Percentiles rank a stretch among this genome's conserved stretches.
Conservation (phyloP, 2,113 vertebrate species). For the Hypomesus transpacificus region DNA sequence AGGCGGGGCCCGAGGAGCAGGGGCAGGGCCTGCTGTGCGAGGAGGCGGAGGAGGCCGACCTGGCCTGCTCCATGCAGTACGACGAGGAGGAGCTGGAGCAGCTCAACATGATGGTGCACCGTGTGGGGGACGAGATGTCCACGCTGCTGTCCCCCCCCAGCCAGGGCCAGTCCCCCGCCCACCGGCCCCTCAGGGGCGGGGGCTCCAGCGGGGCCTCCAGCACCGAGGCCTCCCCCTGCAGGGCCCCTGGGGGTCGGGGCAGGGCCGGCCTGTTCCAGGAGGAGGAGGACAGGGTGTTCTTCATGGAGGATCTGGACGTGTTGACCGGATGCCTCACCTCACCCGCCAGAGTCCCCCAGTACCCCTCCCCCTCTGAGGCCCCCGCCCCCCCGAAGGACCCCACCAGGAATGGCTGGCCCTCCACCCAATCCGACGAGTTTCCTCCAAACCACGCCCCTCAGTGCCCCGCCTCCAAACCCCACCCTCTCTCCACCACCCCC, state of each 20-base stretch:
- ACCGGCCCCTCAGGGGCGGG: conserved; percentile 49
- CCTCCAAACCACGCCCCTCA: conserved; percentile 59
- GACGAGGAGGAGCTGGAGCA: conserved; percentile 95
- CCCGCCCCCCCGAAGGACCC: conserved; percentile 32
- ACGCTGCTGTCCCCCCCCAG: conserved; percentile 92
- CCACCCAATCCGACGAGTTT: conserved; percentile 13
- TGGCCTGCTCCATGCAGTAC: conserved; percentile 97
- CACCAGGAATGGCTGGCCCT: conserved; percentile 59
- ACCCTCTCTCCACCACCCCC: conserved; percentile 38
- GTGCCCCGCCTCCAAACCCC: conserved; percentile 45
- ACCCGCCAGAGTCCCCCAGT: conserved; percentile 55
- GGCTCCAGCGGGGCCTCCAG: conserved; percentile 66
- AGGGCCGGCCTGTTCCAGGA: conserved; percentile 60
- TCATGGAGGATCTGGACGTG: conserved; percentile 91
- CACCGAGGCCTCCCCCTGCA: conserved; percentile 75
- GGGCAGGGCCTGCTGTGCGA: conserved; percentile 79
- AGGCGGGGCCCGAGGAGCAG: conserved; percentile 72
- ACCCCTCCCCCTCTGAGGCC: conserved; percentile 31
- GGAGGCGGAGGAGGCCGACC: conserved; percentile 79
- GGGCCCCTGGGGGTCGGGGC: conserved; percentile 40
- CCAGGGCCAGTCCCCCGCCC: conserved; percentile 83
- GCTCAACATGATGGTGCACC: conserved; percentile 92
- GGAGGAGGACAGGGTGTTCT: conserved; percentile 88
- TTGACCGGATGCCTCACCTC: conserved; percentile 41
- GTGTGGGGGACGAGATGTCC: conserved; percentile 93